These are phyloP conservation scores for Bubo blakistoni DNA, from an alignment of 2,113 vertebrate species.

Conservation along the genomic window DNA sequence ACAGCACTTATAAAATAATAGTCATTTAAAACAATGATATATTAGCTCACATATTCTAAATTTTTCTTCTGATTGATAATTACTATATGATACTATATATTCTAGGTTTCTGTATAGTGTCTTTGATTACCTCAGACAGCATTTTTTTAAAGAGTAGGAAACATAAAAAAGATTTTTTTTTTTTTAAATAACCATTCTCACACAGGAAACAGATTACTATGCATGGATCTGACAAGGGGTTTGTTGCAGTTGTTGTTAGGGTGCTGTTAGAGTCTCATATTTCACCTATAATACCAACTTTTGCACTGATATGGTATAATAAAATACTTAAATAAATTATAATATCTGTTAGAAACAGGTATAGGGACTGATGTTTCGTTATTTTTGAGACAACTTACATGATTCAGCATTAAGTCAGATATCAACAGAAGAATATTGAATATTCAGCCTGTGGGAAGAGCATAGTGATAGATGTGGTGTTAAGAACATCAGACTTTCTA, in stretches of 20 bases:
- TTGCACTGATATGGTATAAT: neutral
- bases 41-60: neutral
- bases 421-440: neutral
- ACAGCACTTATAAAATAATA: neutral
- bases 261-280: neutral
- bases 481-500: neutral
- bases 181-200: neutral
- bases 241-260: neutral
- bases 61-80: neutral
- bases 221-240: neutral
- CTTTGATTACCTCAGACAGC: neutral
- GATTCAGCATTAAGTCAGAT: neutral
- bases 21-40: neutral
- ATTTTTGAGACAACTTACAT: neutral
- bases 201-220: neutral
- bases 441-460: neutral
- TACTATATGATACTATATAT: neutral
- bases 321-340: neutral
- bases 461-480: neutral
- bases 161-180: fast-evolving
- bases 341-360: neutral
- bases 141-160: neutral
- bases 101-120: neutral
- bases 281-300: neutral
- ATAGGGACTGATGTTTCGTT: neutral